Evolutionary conservation across 2,797 vertebrate genomes (phyloP).

Genomic region (Ammospiza maritima): DNA sequence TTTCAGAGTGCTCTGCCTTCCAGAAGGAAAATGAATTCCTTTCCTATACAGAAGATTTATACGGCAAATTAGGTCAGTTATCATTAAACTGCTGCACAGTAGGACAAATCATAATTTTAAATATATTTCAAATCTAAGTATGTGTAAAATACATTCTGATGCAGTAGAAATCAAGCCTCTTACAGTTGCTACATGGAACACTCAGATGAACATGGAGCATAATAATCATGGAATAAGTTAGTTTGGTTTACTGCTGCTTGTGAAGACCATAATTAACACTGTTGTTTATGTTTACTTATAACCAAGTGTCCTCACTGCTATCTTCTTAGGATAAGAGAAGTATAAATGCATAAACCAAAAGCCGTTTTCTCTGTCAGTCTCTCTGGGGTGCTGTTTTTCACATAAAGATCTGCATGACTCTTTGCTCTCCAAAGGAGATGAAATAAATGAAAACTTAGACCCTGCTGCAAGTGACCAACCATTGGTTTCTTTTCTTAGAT

Average conservation of each 20-base stretch:
- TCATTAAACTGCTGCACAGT: conserved; percentile 43
- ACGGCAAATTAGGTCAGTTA: conserved; percentile 49
- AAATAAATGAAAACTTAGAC: not conserved
- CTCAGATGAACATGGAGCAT: not conserved
- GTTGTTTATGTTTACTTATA: not conserved
- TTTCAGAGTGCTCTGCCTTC: not conserved
- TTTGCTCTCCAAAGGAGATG: not conserved
- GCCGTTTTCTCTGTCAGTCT: not conserved
- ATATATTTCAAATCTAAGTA: conserved; percentile 46
- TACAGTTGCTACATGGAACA: not conserved
- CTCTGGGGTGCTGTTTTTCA: not conserved
- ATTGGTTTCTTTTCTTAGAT: not conserved
- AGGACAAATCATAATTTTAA: conserved; percentile 58
- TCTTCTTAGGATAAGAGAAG: not conserved
- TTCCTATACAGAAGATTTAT: conserved; percentile 19
- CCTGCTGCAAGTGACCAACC: not conserved
- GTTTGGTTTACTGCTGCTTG: not conserved
- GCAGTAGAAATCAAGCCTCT: conserved; percentile 20
- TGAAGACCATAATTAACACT: not conserved
- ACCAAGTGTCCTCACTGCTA: not conserved
- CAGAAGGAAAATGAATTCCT: not conserved
- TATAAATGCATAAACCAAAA: not conserved
- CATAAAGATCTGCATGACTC: not conserved
- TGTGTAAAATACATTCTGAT: conserved; percentile 16
- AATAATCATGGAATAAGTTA: not conserved